These are phyloP conservation scores for Acanthurus lineatus DNA, from an alignment of 2,797 vertebrate species.

Conservation along the genomic window DNA sequence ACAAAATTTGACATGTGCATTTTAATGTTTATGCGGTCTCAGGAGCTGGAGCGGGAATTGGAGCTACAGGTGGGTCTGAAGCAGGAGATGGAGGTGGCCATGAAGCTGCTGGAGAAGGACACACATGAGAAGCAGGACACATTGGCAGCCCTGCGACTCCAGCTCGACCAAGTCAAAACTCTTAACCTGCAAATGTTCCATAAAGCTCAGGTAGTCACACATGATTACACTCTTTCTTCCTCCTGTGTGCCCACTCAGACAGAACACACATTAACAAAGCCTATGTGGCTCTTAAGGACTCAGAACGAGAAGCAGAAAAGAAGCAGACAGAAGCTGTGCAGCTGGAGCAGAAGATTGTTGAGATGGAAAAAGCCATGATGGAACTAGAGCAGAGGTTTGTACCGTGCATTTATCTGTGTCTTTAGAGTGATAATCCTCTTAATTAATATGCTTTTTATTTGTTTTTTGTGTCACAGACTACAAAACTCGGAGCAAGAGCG, in stretches of 20 bases:
- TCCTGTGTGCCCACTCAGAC: neutral
- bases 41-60: conserved; percentile 96
- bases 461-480: conserved; percentile 79
- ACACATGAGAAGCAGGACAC: conserved; percentile 97
- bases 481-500: conserved; percentile 87
- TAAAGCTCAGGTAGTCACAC: conserved; percentile 90
- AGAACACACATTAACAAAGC: neutral
- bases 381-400: conserved; percentile 89
- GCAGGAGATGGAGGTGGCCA: conserved; percentile 98
- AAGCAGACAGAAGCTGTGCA: conserved; percentile 89
- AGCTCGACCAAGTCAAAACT: conserved; percentile 96
- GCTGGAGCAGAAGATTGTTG: conserved; percentile 90
- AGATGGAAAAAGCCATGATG: conserved; percentile 89
- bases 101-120: conserved; percentile 98
- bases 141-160: conserved; percentile 91
- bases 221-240: neutral
- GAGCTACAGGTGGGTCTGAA: conserved; percentile 95
- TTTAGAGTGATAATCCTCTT: neutral
- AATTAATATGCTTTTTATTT: neutral
- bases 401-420: neutral
- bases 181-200: conserved; percentile 98
- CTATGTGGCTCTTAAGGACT: conserved; percentile 81
- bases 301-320: conserved; percentile 87
- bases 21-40: conserved; percentile 2
- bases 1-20: too few relatives aligned